phyloP scores from a whole-genome alignment of 2,113 vertebrate genomes.

The Xiphophorus maculatus region DNA sequence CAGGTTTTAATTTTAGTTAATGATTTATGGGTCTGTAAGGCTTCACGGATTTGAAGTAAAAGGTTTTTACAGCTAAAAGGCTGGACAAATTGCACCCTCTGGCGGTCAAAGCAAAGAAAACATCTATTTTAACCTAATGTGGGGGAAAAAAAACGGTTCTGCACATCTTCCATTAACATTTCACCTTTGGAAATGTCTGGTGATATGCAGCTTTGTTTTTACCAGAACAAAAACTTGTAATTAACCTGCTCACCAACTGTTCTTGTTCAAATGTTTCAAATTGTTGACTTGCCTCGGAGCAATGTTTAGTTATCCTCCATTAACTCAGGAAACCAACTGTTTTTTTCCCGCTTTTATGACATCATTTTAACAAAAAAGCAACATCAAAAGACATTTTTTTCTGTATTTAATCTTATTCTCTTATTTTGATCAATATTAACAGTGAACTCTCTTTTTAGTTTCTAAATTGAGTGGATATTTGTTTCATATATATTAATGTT shows the following conservation, averaged over 20 bases:
- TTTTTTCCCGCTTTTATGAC: too few relatives aligned
- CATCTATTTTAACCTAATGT: neutral
- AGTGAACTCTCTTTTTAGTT: neutral
- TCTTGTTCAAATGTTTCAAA: too few relatives aligned
- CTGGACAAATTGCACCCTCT: conserved; percentile 28
- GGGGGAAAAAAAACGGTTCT: neutral
- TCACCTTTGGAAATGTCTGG: neutral
- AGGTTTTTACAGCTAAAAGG: neutral
- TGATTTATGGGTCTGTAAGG: neutral
- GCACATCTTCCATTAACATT: too few relatives aligned
- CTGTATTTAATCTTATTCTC: too few relatives aligned
- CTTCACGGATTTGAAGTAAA: neutral
- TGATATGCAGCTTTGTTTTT: neutral
- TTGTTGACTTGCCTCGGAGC: too few relatives aligned
- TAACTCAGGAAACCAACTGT: too few relatives aligned
- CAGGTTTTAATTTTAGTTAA: conserved; percentile 15
- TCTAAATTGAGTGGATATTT: neutral
- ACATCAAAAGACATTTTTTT: too few relatives aligned
- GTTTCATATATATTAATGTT: neutral
- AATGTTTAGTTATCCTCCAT: too few relatives aligned
- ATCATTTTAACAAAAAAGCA: too few relatives aligned
- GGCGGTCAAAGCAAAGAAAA: conserved; percentile 19
- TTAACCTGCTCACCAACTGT: too few relatives aligned
- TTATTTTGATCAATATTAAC: neutral
- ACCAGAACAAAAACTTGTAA: neutral